Conservation (phyloP, 2,888 invertebrate genomes). For the Tinea pellionella region DNA sequence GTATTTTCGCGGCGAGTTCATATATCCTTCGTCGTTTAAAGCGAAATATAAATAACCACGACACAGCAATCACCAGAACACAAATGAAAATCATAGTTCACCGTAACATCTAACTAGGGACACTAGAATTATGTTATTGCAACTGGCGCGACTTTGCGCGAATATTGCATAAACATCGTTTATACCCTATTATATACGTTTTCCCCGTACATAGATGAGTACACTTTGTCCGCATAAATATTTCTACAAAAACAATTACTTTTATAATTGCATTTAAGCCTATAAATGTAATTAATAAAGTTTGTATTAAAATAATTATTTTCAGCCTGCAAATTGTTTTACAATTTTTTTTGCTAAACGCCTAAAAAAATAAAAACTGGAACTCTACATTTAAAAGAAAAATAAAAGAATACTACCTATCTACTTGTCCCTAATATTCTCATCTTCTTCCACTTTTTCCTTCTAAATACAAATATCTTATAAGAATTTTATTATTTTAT, state of each 20-base stretch:
- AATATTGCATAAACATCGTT: background rate
- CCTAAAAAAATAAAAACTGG: too few species aligned
- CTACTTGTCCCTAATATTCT: too few species aligned
- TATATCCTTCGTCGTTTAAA: conserved; percentile 39
- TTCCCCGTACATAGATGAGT: background rate
- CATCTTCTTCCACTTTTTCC: too few species aligned
- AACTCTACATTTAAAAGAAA: too few species aligned
- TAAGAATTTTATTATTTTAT: too few species aligned
- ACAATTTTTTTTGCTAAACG: too few species aligned
- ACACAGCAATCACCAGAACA: conserved; percentile 23
- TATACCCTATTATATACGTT: background rate
- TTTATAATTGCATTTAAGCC: background rate
- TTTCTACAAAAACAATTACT: background rate
- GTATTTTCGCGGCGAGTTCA: conserved; percentile 33
- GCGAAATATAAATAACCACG: conserved; percentile 32
- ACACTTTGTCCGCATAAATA: background rate
- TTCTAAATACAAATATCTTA: too few species aligned
- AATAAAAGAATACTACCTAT: too few species aligned
- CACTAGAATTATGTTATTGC: background rate
- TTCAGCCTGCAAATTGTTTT: too few species aligned
- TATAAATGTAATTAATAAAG: too few species aligned
- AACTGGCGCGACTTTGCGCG: background rate
- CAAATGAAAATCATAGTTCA: background rate
- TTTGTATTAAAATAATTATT: too few species aligned
- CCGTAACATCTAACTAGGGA: background rate